Evolutionary conservation across 1,140 invertebrate genomes (phyloP), one percentile per base, ranked within the genome.

Genomic region (Diprion similis): DNA sequence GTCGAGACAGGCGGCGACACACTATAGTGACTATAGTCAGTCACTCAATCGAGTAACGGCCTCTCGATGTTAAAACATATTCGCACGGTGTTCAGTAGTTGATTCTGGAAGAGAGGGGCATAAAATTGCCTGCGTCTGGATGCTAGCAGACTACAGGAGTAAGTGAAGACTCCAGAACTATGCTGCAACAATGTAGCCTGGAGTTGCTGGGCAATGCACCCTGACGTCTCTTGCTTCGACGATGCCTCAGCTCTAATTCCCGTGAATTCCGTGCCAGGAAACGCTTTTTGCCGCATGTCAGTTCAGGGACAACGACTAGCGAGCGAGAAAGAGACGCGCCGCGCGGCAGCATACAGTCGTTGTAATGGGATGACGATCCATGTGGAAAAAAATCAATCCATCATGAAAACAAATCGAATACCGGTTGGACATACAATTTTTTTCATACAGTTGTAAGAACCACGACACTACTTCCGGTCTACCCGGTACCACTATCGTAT

Each of bases 251-350:
- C 51, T 59, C 9, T 59, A 59, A 59, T 59, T 59, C 51, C 51
- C 51, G 51, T 17, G 51, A 59, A 59, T 59, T 17, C 51, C n/a
- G 51, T 59, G 51, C 51, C 51, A 59, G 51, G 51, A 59, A 59
- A 59, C n/a, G 51, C n/a, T 59, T 59, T 9, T 59, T 59, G 51
- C 51, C 51, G 3, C 51, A 3, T 13, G 11, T 15, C 51, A 59
- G 51, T 59, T 59, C 51, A 59, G 6, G 51, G 51, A 59, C 51
- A 17, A 13, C 51, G 51, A 59, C 51, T 59, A 59, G 51, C 51
- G 11, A 13, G 51, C 11, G 51, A 59, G 51, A 59, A 17, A 4
- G 9, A 59, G 11, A 59, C 11, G 51, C 51, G 24, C 24, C 24
- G 51, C 3, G 51, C 51, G 51, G n/a, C n/a, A 17, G 11, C n/a